Evolutionary conservation across 2,113 vertebrate species (phyloP).

Genomic region (Muntiacus reevesi): DNA sequence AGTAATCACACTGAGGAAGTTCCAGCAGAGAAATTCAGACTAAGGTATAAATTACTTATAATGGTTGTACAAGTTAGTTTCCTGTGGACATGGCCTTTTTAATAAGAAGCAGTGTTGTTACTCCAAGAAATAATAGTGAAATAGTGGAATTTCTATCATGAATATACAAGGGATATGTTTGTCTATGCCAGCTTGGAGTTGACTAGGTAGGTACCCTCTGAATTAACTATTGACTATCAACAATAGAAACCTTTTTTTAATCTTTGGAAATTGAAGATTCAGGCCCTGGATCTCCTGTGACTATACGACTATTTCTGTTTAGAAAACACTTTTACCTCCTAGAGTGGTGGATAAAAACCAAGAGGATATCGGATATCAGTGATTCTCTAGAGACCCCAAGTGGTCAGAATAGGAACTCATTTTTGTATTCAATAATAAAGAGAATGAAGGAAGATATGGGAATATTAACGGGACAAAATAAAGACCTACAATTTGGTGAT

Average conservation of each 20-base stretch:
- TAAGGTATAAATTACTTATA: background rate
- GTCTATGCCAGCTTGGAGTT: background rate
- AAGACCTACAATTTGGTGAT: background rate
- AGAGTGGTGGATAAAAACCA: background rate
- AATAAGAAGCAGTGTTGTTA: background rate
- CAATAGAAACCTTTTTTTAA: background rate
- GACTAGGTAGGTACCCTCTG: background rate
- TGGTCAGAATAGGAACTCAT: background rate
- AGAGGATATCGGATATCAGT: background rate
- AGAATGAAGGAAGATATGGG: background rate
- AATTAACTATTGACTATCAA: background rate
- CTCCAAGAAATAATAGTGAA: background rate
- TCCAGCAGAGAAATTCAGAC: background rate
- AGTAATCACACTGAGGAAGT: background rate
- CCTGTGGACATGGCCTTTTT: background rate
- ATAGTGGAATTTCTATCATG: background rate
- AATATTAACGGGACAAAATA: background rate
- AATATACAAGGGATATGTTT: background rate
- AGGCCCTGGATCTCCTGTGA: background rate
- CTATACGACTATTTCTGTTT: background rate
- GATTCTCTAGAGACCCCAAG: slow-evolving; percentile 64
- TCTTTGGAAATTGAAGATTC: slow-evolving; percentile 10
- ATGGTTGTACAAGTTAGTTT: background rate
- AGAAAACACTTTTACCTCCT: background rate
- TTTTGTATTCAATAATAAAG: background rate